Percentiles rank a stretch among this genome's conserved stretches.
phyloP scores from a whole-genome alignment of 2,113 vertebrate species.

The Notothenia coriiceps region DNA sequence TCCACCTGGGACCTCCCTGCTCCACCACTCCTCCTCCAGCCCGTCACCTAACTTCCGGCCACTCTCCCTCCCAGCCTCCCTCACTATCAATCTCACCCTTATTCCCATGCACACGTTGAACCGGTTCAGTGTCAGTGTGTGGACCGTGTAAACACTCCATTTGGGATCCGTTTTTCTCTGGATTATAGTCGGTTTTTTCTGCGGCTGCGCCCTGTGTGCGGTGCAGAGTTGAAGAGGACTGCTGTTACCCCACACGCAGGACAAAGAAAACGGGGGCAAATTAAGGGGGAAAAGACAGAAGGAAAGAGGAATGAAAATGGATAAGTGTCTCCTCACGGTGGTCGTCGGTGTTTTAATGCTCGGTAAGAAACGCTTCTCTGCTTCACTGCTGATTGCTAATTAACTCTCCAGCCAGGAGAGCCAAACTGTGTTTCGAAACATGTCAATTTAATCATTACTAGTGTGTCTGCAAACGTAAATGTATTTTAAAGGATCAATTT shows the following conservation, averaged over 20 bases:
- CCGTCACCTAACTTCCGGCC: constrained; percentile 76
- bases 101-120: neutral
- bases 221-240: constrained; percentile 57
- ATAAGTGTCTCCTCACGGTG: constrained; percentile 17
- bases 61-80: constrained; percentile 15
- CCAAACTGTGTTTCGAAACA: neutral
- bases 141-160: neutral
- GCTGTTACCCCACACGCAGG: constrained; percentile 47
- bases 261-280: constrained; percentile 52
- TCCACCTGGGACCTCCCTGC: constrained; percentile 67
- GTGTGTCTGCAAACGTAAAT: fast-evolving
- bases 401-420: constrained; percentile 22
- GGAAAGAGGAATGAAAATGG: constrained; percentile 34
- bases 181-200: neutral
- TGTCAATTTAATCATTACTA: neutral
- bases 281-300: neutral
- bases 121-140: constrained; percentile 22
- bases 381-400: constrained; percentile 48
- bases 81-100: constrained; percentile 7
- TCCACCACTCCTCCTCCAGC: constrained; percentile 47
- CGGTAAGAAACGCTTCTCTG: constrained; percentile 61
- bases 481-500: fast-evolving
- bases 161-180: neutral
- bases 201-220: constrained; percentile 62
- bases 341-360: constrained; percentile 40